Conservation (phyloP, 2,888 invertebrate genomes). For the Hirtodrosophila duncani region DNA sequence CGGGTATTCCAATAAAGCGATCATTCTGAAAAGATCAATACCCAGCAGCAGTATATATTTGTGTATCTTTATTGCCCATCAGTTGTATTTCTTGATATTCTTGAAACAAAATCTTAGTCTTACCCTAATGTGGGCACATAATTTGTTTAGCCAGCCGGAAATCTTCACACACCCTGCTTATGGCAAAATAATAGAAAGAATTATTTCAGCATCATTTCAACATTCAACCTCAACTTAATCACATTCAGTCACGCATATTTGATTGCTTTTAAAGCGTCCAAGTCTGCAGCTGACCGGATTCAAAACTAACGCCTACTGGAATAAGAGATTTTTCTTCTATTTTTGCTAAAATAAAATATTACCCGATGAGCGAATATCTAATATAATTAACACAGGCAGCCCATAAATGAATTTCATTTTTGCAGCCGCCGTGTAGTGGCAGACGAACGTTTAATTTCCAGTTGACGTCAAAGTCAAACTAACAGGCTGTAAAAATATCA, state of each 20-base stretch:
- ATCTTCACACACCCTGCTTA: slow-evolving; percentile 6
- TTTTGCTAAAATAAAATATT: no score
- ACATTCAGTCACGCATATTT: slow-evolving; percentile 60
- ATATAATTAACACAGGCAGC: no score
- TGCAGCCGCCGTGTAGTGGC: no score
- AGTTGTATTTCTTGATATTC: no score
- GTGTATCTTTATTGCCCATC: no score
- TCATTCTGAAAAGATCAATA: no score
- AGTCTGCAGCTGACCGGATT: slow-evolving; percentile 4
- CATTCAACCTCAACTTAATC: slow-evolving; percentile 55
- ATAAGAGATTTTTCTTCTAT: slow-evolving; percentile 6
- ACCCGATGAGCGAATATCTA: no score
- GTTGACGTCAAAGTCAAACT: not conserved
- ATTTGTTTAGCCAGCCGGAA: slow-evolving; percentile 4
- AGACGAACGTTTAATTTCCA: slow-evolving; percentile 24
- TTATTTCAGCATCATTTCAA: slow-evolving; percentile 57
- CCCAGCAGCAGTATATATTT: no score
- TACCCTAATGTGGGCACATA: no score
- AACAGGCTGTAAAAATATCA: slow-evolving; percentile 34
- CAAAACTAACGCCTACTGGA: slow-evolving; percentile 1
- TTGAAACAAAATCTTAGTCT: no score
- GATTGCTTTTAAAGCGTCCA: slow-evolving; percentile 52
- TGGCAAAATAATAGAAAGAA: slow-evolving; percentile 19
- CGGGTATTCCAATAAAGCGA: no score
- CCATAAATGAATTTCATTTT: no score